These are phyloP conservation scores for Pseudotriccus pelzelni DNA, from an alignment of 2,797 vertebrate species.

Conservation along the genomic window DNA sequence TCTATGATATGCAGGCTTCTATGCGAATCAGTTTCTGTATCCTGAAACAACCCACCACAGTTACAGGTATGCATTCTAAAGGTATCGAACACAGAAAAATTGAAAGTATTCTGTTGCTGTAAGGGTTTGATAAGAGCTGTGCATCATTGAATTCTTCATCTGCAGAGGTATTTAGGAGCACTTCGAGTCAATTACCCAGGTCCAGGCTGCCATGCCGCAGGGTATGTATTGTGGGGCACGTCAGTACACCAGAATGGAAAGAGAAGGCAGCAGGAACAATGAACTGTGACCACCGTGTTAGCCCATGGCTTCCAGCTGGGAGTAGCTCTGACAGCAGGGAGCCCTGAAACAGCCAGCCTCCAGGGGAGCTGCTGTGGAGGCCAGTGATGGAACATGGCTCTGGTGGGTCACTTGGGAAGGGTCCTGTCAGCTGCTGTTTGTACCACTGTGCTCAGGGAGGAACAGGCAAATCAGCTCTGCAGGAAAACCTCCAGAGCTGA, in stretches of 20 bases:
- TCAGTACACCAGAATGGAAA: not conserved
- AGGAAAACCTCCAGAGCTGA: not conserved
- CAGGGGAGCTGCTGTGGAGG: not conserved
- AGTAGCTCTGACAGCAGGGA: not conserved
- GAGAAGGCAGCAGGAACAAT: not conserved
- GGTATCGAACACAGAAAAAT: not conserved
- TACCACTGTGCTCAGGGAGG: not conserved
- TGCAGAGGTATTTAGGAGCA: not conserved
- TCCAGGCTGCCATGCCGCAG: accelerated
- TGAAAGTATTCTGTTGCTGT: not conserved
- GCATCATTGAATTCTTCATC: not conserved
- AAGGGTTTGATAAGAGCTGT: not conserved
- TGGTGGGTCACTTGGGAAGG: accelerated
- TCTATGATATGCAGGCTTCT: not conserved
- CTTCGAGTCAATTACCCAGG: not conserved
- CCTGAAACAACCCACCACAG: not conserved
- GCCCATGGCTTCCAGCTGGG: not conserved
- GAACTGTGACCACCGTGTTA: not conserved
- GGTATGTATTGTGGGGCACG: accelerated
- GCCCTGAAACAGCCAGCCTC: not conserved
- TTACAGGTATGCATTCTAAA: not conserved
- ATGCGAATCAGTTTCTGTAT: not conserved
- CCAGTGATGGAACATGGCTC: not conserved
- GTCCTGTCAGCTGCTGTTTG: not conserved
- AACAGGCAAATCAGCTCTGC: accelerated